Evolutionary conservation across 2,888 invertebrate genomes (phyloP).

Genomic region (Nomada hirtipes): DNA sequence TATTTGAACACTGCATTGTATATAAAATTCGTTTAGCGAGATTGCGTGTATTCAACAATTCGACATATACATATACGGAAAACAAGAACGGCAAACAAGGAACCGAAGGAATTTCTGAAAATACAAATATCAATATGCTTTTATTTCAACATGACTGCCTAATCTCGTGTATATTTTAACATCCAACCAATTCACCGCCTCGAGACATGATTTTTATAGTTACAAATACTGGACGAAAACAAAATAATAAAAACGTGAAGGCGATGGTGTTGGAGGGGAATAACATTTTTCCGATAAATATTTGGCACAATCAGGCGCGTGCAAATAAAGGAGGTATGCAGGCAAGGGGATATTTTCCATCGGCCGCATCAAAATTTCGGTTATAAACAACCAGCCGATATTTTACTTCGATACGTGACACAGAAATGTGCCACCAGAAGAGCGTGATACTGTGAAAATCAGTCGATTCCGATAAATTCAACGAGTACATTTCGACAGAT

Average conservation of each 20-base stretch:
- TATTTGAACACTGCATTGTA: too few relatives aligned
- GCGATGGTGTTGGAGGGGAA: neutral
- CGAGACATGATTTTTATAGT: neutral
- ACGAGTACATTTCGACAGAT: neutral
- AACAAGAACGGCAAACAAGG: too few relatives aligned
- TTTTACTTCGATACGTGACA: neutral
- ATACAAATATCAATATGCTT: too few relatives aligned
- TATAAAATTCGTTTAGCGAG: too few relatives aligned
- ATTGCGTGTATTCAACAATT: too few relatives aligned
- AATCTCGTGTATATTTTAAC: too few relatives aligned
- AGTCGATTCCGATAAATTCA: neutral
- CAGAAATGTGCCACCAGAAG: neutral
- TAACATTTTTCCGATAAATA: constrained; percentile 53
- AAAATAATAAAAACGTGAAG: neutral
- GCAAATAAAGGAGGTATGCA: constrained; percentile 14
- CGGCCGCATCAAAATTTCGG: neutral
- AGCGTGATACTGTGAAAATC: constrained; percentile 1
- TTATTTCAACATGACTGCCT: too few relatives aligned
- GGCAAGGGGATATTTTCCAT: neutral
- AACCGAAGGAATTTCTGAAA: too few relatives aligned
- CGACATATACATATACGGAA: too few relatives aligned
- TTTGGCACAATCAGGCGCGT: constrained; percentile 58
- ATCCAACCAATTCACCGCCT: neutral
- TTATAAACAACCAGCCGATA: neutral
- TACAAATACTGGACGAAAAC: neutral